A percentile compares a stretch with the other conserved stretches of the same genome.
phyloP scores from a whole-genome alignment of 2,113 vertebrate species.

The Notarius quadriscutis region DNA sequence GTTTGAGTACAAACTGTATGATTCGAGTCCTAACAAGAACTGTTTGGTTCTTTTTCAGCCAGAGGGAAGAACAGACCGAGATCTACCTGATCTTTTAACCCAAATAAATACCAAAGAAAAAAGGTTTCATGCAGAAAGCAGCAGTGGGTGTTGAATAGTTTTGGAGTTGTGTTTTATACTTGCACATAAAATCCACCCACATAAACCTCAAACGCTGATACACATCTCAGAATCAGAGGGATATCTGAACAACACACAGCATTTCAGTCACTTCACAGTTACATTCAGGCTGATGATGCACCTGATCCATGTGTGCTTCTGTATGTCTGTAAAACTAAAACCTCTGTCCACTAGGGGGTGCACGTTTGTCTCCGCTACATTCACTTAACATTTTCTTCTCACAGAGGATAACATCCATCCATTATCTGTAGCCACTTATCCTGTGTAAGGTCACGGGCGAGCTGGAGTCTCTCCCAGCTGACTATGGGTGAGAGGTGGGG shows the following conservation, averaged over 20 bases:
- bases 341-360: neutral
- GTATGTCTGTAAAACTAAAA: neutral
- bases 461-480: too few species aligned
- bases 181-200: neutral
- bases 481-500: too few species aligned
- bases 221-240: neutral
- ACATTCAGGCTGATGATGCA: neutral
- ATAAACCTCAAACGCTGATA: neutral
- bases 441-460: too few species aligned
- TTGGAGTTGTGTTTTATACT: slow-evolving; percentile 14
- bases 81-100: neutral
- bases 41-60: neutral
- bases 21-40: neutral
- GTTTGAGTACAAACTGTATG: neutral
- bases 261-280: neutral
- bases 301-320: too few species aligned
- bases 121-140: neutral
- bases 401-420: neutral
- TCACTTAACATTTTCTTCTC: neutral
- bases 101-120: neutral
- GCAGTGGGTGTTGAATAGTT: slow-evolving; percentile 21
- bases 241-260: neutral
- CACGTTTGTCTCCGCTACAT: neutral
- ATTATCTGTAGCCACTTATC: too few species aligned
- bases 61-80: neutral